Base-by-base conservation (phyloP, 2,888 invertebrate species). In the Chydorus sphaericus region DNA sequence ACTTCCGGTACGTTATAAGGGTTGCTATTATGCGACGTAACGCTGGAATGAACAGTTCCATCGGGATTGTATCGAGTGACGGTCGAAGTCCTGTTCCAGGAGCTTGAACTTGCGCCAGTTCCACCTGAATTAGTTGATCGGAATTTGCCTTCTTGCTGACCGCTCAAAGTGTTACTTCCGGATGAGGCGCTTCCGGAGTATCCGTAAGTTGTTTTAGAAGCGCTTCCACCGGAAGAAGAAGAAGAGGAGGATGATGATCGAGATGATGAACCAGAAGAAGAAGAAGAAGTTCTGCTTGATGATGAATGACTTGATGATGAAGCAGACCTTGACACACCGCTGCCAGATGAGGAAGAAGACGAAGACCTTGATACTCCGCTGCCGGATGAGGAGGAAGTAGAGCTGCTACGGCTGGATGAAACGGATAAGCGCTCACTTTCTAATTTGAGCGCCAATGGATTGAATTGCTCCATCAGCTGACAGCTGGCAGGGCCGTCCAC, bases 401-500 rank as follows among this genome's bases (percentile, higher is more conserved):
- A 11, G 44, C 44, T 44, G 44, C 44, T 44, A 18, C 44, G 7
- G n/a, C 50, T n/a, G 7, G 53, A 53, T 53, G 38, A 53, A 4
- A 23, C 23, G 23, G 16, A 23, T 14, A 52, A 23, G 14, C 50
- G 18, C n/a, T 50, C 50, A n/a, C 50, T 50, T 18, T 31, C 31
- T 28, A 50, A 8, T 49, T 63, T 60, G 20, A 66, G 57, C 33
- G 62, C 59, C 10, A 65, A 69, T 65, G 80, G 73, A 71, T 91
- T 89, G 28, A 82, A 77, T 62, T 78, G 75, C 0, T 79, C 75
- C 1, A 83, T 80, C n/a, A 75, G 69, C 59, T 83, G 83, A 64
- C 92, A 92, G 38, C 71, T 73, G 37, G 87, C 78, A 56, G 80
- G 77, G 2, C 85, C 87, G 4, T 78, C 73, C 51, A 81, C 80